A percentile compares a stretch with the other conserved stretches of the same genome.
These are phyloP conservation scores for Delichon dasypus DNA, from an alignment of 2,797 vertebrate species.

Conservation along the genomic window DNA sequence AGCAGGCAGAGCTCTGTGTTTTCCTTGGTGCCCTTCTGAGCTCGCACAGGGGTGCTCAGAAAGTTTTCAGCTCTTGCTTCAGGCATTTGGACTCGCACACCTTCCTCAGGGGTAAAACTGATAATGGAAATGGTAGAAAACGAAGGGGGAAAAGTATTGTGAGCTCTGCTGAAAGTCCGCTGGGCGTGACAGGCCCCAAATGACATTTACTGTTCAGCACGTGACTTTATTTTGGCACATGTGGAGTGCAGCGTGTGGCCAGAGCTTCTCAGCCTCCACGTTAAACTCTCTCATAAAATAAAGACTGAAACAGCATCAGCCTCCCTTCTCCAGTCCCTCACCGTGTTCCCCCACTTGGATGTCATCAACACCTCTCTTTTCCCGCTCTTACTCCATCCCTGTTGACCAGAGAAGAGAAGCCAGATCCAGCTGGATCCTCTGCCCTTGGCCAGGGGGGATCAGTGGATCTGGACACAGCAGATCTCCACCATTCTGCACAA, in stretches of 20 bases:
- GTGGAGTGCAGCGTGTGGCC: neutral
- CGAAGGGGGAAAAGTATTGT: rapidly evolving
- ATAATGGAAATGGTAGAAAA: neutral
- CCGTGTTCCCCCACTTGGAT: neutral
- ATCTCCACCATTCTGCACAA: neutral
- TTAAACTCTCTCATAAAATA: neutral
- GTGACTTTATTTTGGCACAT: conserved; percentile 35
- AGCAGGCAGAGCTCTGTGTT: neutral
- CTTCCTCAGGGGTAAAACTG: neutral
- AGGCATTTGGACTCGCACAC: neutral
- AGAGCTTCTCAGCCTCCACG: neutral
- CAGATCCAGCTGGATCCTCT: conserved; percentile 40
- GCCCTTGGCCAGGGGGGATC: neutral
- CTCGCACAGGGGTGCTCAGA: neutral
- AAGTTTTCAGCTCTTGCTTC: neutral
- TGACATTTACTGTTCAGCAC: neutral
- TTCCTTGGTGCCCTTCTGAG: rapidly evolving
- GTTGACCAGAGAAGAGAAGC: neutral
- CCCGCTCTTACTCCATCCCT: neutral
- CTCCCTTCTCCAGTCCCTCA: neutral
- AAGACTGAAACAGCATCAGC: neutral
- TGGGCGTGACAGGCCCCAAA: neutral
- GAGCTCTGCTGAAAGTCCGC: neutral
- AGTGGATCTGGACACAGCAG: neutral
- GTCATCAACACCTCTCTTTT: neutral